phyloP scores from a whole-genome alignment of 2,113 vertebrate genomes.

The Corythaixoides concolor region DNA sequence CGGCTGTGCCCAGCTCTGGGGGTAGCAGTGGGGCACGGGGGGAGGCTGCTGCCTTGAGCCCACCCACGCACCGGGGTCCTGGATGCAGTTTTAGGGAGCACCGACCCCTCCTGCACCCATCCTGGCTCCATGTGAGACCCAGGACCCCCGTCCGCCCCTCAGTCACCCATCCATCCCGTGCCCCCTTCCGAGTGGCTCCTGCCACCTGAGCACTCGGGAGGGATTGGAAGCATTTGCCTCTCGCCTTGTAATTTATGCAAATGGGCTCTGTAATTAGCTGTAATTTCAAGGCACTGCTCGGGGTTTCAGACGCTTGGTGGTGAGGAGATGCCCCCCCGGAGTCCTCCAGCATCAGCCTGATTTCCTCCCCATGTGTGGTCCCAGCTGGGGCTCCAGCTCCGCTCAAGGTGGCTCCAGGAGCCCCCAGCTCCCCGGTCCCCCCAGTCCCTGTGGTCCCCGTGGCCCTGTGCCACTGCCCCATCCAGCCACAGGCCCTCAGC shows the following conservation, averaged over 20 bases:
- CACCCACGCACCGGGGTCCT: accelerated
- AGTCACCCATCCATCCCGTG: background rate
- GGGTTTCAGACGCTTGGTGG: slow-evolving; percentile 78
- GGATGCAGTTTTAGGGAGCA: background rate
- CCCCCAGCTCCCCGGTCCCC: accelerated
- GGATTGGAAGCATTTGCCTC: slow-evolving; percentile 79
- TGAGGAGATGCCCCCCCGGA: slow-evolving; percentile 79
- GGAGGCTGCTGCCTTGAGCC: background rate
- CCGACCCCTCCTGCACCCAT: background rate
- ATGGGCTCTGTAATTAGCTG: slow-evolving; percentile 84
- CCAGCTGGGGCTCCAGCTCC: background rate
- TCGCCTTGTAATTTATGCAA: slow-evolving; percentile 81
- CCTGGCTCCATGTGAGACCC: accelerated
- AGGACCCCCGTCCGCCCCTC: background rate
- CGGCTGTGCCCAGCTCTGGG: background rate
- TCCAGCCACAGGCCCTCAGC: background rate
- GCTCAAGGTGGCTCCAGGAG: background rate
- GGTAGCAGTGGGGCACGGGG: accelerated
- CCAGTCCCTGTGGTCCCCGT: accelerated
- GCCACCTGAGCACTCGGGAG: slow-evolving; percentile 75
- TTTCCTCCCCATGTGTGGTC: slow-evolving; percentile 80
- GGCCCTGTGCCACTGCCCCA: background rate
- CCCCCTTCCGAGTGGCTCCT: slow-evolving; percentile 40
- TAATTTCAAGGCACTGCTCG: slow-evolving; percentile 82
- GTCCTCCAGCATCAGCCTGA: slow-evolving; percentile 72